Evolutionary conservation across 2,113 vertebrate genomes (phyloP).

Genomic region (Eubucco bourcierii): DNA sequence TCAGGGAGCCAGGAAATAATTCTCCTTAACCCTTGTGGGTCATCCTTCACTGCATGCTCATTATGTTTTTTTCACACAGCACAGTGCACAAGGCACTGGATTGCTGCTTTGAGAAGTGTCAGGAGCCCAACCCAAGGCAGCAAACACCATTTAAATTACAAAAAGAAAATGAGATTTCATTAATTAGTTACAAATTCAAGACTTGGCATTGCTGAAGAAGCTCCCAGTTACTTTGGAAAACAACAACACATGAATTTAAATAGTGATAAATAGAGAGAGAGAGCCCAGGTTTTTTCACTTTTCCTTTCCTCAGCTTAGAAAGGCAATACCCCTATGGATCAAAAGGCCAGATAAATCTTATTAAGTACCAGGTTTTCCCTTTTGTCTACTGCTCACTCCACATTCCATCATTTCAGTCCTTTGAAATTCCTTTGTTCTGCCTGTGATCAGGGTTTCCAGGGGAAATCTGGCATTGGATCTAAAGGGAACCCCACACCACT

Average conservation of each 20-base stretch:
- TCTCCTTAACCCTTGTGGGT: neutral
- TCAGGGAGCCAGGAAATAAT: neutral
- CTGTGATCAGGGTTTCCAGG: slow-evolving; percentile 57
- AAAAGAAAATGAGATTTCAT: neutral
- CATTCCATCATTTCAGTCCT: slow-evolving; percentile 69
- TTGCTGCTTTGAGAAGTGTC: neutral
- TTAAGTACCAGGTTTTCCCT: slow-evolving; percentile 63
- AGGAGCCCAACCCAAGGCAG: neutral
- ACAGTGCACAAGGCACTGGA: neutral
- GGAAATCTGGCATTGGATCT: slow-evolving; percentile 75
- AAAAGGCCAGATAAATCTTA: slow-evolving; percentile 73
- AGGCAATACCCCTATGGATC: slow-evolving; percentile 38
- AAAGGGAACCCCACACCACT: slow-evolving; percentile 64
- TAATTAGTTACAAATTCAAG: neutral
- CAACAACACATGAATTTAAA: neutral
- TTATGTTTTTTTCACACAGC: neutral
- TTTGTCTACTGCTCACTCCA: slow-evolving; percentile 70
- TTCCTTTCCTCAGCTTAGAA: slow-evolving; percentile 19
- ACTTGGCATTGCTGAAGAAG: neutral
- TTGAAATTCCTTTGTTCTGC: slow-evolving; percentile 74
- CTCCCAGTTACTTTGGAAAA: neutral
- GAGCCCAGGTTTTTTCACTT: neutral
- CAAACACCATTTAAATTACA: neutral
- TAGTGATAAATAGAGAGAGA: neutral
- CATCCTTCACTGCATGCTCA: neutral